phyloP scores from a whole-genome alignment of 2,888 invertebrate species.

The Tenthredo scrophulariae region DNA sequence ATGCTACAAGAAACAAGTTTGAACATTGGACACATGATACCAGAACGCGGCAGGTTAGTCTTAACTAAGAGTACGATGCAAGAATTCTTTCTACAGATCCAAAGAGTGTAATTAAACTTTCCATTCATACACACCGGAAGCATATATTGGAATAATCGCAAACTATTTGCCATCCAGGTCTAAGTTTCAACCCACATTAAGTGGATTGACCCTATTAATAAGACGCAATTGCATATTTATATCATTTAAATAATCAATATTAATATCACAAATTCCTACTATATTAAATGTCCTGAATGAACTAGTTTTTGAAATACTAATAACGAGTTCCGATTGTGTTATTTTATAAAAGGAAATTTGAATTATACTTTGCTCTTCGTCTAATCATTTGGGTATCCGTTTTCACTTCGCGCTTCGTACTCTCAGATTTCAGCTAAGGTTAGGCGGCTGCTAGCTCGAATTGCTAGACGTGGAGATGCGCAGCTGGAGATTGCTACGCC shows the following conservation, averaged over 20 bases:
- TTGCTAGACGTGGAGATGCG: slow-evolving; percentile 76
- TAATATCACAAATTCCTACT: slow-evolving; percentile 48
- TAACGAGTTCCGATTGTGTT: background rate
- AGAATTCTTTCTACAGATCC: slow-evolving; percentile 66
- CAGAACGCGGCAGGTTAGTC: slow-evolving; percentile 69
- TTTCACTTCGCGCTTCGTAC: slow-evolving; percentile 61
- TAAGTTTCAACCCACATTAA: background rate
- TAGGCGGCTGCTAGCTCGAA: slow-evolving; percentile 77
- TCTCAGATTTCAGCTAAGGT: slow-evolving; percentile 72
- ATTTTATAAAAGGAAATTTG: background rate
- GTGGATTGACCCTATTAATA: slow-evolving; percentile 35
- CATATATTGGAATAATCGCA: slow-evolving; percentile 35
- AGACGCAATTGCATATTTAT: slow-evolving; percentile 33
- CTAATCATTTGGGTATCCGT: background rate
- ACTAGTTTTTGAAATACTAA: slow-evolving; percentile 31
- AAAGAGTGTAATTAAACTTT: slow-evolving; percentile 2
- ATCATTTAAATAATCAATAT: slow-evolving; percentile 44
- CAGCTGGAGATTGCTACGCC: slow-evolving; percentile 76
- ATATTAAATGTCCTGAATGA: slow-evolving; percentile 36
- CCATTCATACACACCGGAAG: background rate
- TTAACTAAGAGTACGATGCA: slow-evolving; percentile 69
- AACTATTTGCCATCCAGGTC: slow-evolving; percentile 27
- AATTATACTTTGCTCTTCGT: background rate
- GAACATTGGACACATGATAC: slow-evolving; percentile 74
- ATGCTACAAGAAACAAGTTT: slow-evolving; percentile 62